Evolutionary conservation across 2,888 invertebrate species (phyloP), one percentile per base, ranked within the genome.

Genomic region (Leptodirus hochenwartii): DNA sequence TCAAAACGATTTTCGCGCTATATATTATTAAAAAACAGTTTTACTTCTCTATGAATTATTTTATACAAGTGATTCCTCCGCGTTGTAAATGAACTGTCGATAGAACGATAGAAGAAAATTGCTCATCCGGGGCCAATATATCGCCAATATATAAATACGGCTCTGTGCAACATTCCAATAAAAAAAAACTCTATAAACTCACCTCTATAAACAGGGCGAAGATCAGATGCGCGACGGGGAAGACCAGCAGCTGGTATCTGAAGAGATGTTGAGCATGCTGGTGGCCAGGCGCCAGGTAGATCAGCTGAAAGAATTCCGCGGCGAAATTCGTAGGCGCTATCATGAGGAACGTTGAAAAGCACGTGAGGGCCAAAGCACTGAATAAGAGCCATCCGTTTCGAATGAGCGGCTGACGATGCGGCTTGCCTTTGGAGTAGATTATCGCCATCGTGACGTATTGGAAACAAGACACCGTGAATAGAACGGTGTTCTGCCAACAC

Each of bases 401-500:
- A 44, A 70, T 72, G 45, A 81, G 64, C 0, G 67, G 64, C 48
- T 72, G 64, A 22, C 81, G 58, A 54, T 73, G 80, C 1, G 82
- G 82, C 47, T 66, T 63, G 27, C 81, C 81, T 49, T 80, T 84
- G 9, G 79, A 78, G 49, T 81, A 82, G 4, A 80, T 70, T 35
- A 77, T 59, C 3, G 80, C 81, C 47, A 82, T 58, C 33, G 72
- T 69, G 29, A 84, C 62, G 49, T 82, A 84, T 56, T 85, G 85
- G 54, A 70, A 81, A 37, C 68, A 61, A 20, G 80, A 76, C 16
- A 79, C 59, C 31, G 69, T 64, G 54, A 84, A 85, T 20, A 84
- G 60, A 2, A 77, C 75, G 1, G 80, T 77, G 46, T 80, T 81
- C 49, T 78, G 79, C 74, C 78, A 78, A 41, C 74, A 72, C n/a